A percentile compares a stretch with the other conserved stretches of the same genome.
Evolutionary conservation across 2,797 vertebrate genomes (phyloP).

Genomic region (Falco columbarius): DNA sequence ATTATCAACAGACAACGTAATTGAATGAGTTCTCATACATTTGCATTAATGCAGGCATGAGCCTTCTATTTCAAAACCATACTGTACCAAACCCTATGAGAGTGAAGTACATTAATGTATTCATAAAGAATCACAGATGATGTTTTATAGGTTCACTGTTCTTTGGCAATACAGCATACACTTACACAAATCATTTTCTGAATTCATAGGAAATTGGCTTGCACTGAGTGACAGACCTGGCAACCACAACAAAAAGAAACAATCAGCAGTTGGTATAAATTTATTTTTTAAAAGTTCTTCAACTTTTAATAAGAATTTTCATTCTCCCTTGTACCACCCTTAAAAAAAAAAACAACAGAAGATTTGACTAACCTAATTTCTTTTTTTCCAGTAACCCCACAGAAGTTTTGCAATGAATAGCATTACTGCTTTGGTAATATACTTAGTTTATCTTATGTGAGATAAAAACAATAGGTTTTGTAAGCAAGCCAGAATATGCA

Average conservation of each 20-base stretch:
- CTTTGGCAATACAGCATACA: background rate
- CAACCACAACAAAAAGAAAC: background rate
- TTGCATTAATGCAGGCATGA: background rate
- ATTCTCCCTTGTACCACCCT: accelerated
- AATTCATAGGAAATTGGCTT: background rate
- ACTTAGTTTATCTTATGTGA: background rate
- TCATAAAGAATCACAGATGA: background rate
- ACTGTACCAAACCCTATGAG: background rate
- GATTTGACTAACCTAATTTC: background rate
- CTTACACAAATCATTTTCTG: background rate
- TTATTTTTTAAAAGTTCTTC: background rate
- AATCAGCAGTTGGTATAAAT: background rate
- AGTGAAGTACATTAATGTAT: background rate
- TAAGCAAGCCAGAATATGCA: background rate
- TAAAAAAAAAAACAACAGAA: background rate
- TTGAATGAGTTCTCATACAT: background rate
- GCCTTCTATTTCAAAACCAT: background rate
- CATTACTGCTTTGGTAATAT: background rate
- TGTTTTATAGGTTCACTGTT: background rate
- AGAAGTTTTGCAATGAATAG: background rate
- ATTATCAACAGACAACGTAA: background rate
- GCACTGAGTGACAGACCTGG: background rate
- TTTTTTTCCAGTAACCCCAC: background rate
- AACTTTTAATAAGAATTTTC: background rate
- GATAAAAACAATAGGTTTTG: background rate